These are phyloP conservation scores for Stegastes partitus DNA, from an alignment of 2,113 vertebrate genomes.

Conservation along the genomic window DNA sequence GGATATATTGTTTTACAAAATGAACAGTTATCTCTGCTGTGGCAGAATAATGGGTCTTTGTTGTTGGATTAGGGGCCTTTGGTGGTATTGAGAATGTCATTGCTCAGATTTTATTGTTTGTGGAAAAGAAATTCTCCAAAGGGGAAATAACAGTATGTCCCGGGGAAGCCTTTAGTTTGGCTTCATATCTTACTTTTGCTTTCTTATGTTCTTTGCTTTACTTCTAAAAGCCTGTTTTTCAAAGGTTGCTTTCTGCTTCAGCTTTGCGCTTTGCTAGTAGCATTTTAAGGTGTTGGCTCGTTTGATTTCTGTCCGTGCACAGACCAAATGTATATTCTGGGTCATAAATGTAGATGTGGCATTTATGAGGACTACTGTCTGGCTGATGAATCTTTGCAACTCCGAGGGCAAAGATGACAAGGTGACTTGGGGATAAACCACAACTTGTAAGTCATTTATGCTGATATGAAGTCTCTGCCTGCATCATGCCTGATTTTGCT, in stretches of 20 bases:
- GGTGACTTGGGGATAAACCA: constrained; percentile 65
- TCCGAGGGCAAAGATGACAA: constrained; percentile 73
- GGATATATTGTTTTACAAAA: constrained; percentile 39
- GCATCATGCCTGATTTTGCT: constrained; percentile 73
- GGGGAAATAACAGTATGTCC: constrained; percentile 17
- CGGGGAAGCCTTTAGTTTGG: constrained; percentile 41
- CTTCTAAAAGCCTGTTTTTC: constrained; percentile 23
- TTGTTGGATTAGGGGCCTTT: constrained; percentile 15
- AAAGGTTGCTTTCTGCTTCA: constrained; percentile 63
- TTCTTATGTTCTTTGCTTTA: constrained; percentile 54
- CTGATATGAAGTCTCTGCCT: constrained; percentile 52
- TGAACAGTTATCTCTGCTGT: constrained; percentile 21
- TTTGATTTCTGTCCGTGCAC: constrained; percentile 58
- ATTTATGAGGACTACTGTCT: constrained; percentile 76
- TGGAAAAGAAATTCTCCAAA: constrained; percentile 13
- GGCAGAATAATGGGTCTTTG: constrained; percentile 16
- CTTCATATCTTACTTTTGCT: constrained; percentile 36
- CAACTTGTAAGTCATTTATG: constrained; percentile 14
- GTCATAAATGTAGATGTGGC: constrained; percentile 81
- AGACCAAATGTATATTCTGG: constrained; percentile 42
- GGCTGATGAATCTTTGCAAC: constrained; percentile 77
- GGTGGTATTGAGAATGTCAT: constrained; percentile 26
- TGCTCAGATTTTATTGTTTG: constrained; percentile 19
- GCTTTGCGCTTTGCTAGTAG: constrained; percentile 63
- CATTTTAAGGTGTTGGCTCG: constrained; percentile 48